Evolutionary conservation across 2,888 invertebrate genomes (phyloP).

Genomic region (Mamestra brassicae): DNA sequence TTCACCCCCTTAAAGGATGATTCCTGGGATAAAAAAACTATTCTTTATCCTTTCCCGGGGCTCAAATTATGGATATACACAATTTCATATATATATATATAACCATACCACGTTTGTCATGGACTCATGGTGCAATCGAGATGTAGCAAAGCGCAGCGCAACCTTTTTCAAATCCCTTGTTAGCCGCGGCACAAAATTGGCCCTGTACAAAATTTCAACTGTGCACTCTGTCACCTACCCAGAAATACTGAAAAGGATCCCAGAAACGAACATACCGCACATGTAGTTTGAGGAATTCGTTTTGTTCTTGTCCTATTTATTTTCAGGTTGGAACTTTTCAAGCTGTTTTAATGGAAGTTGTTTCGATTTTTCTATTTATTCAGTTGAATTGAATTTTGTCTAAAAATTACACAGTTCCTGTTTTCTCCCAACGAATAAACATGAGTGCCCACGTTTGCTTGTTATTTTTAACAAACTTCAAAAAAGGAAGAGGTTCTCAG

Average conservation of each 20-base stretch:
- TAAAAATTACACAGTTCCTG: neutral
- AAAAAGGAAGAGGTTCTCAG: too few species aligned
- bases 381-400: neutral
- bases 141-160: constrained; percentile 18
- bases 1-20: too few species aligned
- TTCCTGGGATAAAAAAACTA: too few species aligned
- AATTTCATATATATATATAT: too few species aligned
- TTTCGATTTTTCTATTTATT: neutral
- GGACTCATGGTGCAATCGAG: constrained; percentile 8
- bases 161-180: constrained; percentile 60
- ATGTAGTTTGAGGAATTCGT: constrained; percentile 8
- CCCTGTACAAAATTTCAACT: constrained; percentile 46
- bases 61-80: too few species aligned
- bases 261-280: neutral
- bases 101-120: too few species aligned
- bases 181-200: constrained; percentile 59
- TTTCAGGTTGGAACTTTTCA: neutral
- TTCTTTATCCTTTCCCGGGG: too few species aligned
- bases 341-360: too few species aligned
- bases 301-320: constrained; percentile 1
- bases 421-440: neutral
- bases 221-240: constrained; percentile 21
- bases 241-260: constrained; percentile 16
- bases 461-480: too few species aligned
- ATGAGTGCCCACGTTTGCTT: too few species aligned